A percentile compares a stretch with the other conserved stretches of the same genome.
Evolutionary conservation across 1,140 invertebrate genomes (phyloP).

Genomic region (Formica exsecta): DNA sequence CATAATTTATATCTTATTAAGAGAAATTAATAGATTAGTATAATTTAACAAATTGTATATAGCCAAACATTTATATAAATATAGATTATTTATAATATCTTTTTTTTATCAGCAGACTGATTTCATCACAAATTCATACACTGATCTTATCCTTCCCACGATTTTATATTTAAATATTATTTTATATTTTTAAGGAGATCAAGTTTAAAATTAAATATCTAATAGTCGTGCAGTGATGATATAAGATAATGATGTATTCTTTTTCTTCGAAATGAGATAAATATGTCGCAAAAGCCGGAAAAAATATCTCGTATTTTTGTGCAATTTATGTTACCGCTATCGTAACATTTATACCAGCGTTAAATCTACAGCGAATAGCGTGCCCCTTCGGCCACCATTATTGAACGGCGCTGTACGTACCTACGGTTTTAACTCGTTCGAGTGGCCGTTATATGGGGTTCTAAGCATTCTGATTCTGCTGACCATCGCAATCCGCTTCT

Average conservation of each 20-base stretch:
- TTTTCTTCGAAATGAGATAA: background rate
- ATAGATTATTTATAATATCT: no score
- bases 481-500: conserved; percentile 72
- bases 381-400: conserved; percentile 16
- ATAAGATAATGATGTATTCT: background rate
- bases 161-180: background rate
- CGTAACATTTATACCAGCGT: background rate
- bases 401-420: conserved; percentile 55
- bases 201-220: background rate
- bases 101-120: background rate
- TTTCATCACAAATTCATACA: background rate
- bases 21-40: background rate
- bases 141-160: background rate
- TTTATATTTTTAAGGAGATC: background rate
- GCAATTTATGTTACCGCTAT: conserved; percentile 4
- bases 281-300: background rate
- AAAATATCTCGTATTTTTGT: background rate
- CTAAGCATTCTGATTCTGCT: conserved; percentile 84
- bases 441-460: conserved; percentile 82
- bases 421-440: conserved; percentile 75
- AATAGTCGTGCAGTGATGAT: background rate
- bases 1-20: background rate
- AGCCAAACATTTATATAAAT: no score
- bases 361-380: conserved; percentile 11
- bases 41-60: background rate